Percentiles rank a stretch among this genome's conserved stretches.
These are phyloP conservation scores for Aelia acuminata DNA, from an alignment of 2,888 invertebrate genomes.

Conservation along the genomic window DNA sequence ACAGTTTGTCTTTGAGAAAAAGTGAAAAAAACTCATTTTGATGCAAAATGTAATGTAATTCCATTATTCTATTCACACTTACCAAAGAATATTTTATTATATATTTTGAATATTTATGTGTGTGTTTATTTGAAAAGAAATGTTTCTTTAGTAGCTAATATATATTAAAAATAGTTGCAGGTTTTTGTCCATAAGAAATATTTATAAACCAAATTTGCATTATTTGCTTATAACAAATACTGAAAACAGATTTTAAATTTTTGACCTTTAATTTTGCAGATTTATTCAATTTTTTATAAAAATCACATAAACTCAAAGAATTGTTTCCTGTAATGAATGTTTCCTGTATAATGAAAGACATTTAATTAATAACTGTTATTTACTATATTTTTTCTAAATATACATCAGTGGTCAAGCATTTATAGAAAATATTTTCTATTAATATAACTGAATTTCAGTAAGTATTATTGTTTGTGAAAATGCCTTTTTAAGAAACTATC, in stretches of 20 bases:
- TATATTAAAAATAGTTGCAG: background rate
- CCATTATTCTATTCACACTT: background rate
- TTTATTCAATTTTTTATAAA: background rate
- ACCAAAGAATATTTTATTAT: background rate
- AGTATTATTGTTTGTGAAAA: too few species aligned
- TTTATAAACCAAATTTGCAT: background rate
- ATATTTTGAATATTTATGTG: background rate
- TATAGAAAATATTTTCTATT: too few species aligned
- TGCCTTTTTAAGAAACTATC: too few species aligned
- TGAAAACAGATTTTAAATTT: background rate
- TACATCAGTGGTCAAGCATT: too few species aligned
- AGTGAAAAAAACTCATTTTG: background rate
- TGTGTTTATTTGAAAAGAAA: background rate
- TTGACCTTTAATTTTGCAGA: background rate
- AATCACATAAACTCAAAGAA: background rate
- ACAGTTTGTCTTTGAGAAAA: background rate
- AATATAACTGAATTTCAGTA: too few species aligned
- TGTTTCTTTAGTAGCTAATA: background rate
- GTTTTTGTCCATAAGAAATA: too few species aligned
- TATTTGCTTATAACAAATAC: background rate
- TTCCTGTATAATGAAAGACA: too few species aligned
- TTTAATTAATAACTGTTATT: too few species aligned
- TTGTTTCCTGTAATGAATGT: too few species aligned
- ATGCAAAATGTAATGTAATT: background rate
- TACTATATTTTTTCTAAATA: too few species aligned